These are phyloP conservation scores for Germaria angustata DNA, from an alignment of 2,888 invertebrate species.

Conservation along the genomic window DNA sequence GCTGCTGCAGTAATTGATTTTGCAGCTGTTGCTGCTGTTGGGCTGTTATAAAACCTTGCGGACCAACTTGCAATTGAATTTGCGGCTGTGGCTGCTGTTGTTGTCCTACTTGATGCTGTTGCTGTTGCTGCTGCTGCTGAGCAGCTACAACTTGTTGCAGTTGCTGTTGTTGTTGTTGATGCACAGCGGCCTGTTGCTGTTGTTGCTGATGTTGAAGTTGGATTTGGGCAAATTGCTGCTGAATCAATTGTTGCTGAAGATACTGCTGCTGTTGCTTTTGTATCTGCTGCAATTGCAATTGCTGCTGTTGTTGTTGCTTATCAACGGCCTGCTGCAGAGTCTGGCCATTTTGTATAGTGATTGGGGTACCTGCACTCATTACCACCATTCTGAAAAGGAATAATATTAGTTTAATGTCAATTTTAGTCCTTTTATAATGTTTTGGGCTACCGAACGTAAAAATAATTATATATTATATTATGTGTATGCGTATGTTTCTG, in stretches of 20 bases:
- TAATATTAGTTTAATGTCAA: background rate
- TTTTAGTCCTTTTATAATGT: no score
- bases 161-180: conserved; percentile 75
- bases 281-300: conserved; percentile 75
- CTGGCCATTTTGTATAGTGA: conserved; percentile 78
- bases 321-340: conserved; percentile 74
- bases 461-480: no score
- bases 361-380: conserved; percentile 79
- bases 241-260: conserved; percentile 75
- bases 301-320: conserved; percentile 74
- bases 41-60: conserved; percentile 52
- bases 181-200: conserved; percentile 68
- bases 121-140: conserved; percentile 78
- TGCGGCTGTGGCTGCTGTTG: conserved; percentile 78
- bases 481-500: no score
- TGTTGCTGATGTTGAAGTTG: conserved; percentile 77
- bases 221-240: conserved; percentile 74
- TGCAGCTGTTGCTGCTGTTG: conserved; percentile 74
- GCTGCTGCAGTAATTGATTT: conserved; percentile 74
- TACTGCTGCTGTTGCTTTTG: conserved; percentile 75
- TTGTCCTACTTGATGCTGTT: conserved; percentile 76
- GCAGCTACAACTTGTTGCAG: conserved; percentile 65
- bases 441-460: no score
- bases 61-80: conserved; percentile 72
- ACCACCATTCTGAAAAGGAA: conserved; percentile 77